Evolutionary conservation across 2,113 vertebrate species (phyloP), one percentile per base, ranked within the genome.

Genomic region (Catharus fuscescens): DNA sequence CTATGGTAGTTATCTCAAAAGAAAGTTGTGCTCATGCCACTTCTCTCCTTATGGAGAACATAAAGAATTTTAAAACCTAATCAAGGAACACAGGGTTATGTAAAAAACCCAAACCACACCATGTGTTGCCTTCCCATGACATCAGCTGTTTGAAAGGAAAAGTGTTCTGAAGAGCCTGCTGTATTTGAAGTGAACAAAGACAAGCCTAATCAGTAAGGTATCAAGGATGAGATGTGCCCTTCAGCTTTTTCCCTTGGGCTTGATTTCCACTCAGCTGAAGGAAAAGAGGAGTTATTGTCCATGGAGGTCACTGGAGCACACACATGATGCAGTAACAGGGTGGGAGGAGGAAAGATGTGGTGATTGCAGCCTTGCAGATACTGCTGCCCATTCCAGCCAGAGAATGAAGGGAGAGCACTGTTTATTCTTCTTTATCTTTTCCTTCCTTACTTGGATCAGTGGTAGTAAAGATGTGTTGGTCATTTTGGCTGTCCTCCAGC

Each of bases 381-480:
- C 52, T 71, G 38, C 52, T 80, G 80, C 25, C 54, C 28, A 2
- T 66, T 73, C 38, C 28, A 38, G 29, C n/a, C 23, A 57, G 23
- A 90, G 71, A 77, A 88, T 47, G 80, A 82, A 90, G 83, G 62
- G 64, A 88, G 67, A 92, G 8, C 32, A 10, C 34, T 91, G 80
- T 94, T 95, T 91, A 56, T 88, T 86, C 76, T 67, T 91, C 96
- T 89, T 64, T 60, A 38, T 38, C 83, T 57, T 79, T 87, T 92
- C 73, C 86, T 91, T 95, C 80, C 80, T 71, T 74, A 10, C 56
- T 91, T 79, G 88, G 76, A 48, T 88, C 72, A 57, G 28, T 44
- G 69, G 34, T 62, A 60, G 29, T 81, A 71, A 77, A 91, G 80
- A 80, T 79, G 78, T 78, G 26, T 88, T 86, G 84, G 64, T 71